Conservation (phyloP, 2,888 invertebrate species). For the Eristalis arbustorum region DNA sequence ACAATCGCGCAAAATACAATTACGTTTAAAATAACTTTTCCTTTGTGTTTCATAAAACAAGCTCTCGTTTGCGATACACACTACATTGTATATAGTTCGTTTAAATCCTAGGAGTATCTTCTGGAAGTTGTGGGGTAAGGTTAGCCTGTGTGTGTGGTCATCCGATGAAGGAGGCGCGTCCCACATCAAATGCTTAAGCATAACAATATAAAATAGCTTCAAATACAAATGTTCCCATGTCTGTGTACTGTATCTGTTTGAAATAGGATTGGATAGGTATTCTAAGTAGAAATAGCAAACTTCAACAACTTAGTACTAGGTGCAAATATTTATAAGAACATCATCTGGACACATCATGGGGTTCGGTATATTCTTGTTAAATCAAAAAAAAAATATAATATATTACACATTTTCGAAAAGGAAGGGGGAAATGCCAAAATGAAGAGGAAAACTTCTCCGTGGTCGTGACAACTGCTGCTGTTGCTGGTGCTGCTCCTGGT, state of each 20-base stretch:
- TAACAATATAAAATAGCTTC: not conserved
- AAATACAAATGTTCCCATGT: not conserved
- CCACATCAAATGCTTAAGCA: no score
- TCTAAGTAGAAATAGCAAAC: constrained; percentile 64
- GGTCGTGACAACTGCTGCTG: constrained; percentile 27
- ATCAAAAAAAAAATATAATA: constrained; percentile 27
- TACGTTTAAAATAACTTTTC: constrained; percentile 8
- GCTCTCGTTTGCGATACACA: constrained; percentile 51
- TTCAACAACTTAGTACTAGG: constrained; percentile 67
- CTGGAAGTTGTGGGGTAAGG: constrained; percentile 29
- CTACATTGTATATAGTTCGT: constrained; percentile 28
- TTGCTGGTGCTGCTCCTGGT: no score
- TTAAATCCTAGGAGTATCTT: constrained; percentile 41
- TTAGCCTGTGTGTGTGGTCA: no score
- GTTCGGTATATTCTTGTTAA: constrained; percentile 4
- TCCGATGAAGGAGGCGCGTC: no score
- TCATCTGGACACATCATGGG: constrained; percentile 24
- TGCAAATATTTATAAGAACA: constrained; percentile 61
- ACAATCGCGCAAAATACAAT: constrained; percentile 54
- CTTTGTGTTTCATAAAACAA: constrained; percentile 20
- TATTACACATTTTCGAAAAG: constrained; percentile 8
- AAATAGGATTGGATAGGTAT: constrained; percentile 45
- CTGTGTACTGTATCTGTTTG: constrained; percentile 18
- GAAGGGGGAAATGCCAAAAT: constrained; percentile 26
- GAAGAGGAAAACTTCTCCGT: not conserved